Evolutionary conservation across 2,888 invertebrate genomes (phyloP), one percentile per base, ranked within the genome.

Genomic region (Agrochola lychnidis): DNA sequence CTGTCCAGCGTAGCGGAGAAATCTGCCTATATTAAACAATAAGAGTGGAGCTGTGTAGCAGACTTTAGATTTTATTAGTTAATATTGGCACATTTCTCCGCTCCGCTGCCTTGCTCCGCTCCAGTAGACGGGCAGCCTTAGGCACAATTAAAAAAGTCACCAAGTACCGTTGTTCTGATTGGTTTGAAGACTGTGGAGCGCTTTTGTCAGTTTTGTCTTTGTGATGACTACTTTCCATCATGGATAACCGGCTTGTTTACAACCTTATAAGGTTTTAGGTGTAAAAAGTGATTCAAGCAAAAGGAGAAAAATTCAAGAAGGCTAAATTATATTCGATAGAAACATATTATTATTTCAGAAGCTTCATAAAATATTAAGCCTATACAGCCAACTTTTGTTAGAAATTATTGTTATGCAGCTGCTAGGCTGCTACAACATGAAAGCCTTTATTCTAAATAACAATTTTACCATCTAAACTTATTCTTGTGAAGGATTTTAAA

Each of bases 401-500:
- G 1, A 48, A 51, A 59, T 51, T 51, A 51, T 69, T 59, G 42
- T 61, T n/a, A 51, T 30, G 16, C 70, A 78, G 36, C 51, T 76
- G 70, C 61, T 53, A 12, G 69, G 30, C 51, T 76, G 70, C 61
- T 53, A 9, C 42, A 48, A 22, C 0, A 48, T 48, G 9, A 51
- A 73, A 16, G 5, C 22, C 22, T 48, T 16, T 51, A 16, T 53
- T 61, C 3, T 36, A 59, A 51, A 30, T 53, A 59, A 78, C 48
- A 12, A 68, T 6, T 57, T 66, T 48, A 53, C 25, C 10, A 30
- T 61, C 42, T 14, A 42, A 25, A 68, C 7, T 77, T n/a, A 42
- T 61, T 62, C n/a, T 61, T 70, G 14, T 45, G 36, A 62, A 51
- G 14, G 25, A 45, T 53, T 78, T 64, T 40, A 59, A 69, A 61